These are phyloP conservation scores for Melanerpes formicivorus DNA, from an alignment of 2,113 vertebrate species.

Conservation along the genomic window DNA sequence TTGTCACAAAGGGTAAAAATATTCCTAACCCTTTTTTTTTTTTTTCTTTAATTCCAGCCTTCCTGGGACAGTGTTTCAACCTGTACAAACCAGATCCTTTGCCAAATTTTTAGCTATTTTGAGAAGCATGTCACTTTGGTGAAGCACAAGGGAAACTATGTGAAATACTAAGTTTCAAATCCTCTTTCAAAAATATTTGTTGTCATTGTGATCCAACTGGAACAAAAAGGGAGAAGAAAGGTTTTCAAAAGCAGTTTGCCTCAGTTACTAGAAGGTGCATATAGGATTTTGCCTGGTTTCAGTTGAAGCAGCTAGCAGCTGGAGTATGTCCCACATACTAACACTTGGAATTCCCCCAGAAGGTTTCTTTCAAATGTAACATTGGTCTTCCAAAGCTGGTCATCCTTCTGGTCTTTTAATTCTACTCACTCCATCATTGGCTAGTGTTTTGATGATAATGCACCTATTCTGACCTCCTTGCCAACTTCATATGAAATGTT, in stretches of 20 bases:
- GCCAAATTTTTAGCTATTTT: neutral
- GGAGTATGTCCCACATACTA: conserved; percentile 58
- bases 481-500: neutral
- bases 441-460: neutral
- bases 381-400: neutral
- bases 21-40: neutral
- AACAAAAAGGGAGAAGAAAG: neutral
- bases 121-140: neutral
- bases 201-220: neutral
- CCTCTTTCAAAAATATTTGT: conserved; percentile 5
- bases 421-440: neutral
- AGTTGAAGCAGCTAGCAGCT: conserved; percentile 55
- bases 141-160: neutral
- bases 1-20: neutral
- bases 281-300: conserved; percentile 43
- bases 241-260: neutral
- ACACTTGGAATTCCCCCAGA: conserved; percentile 52
- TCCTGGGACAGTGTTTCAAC: neutral
- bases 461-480: neutral
- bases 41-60: neutral
- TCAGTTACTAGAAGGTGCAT: neutral
- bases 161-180: neutral
- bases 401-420: neutral
- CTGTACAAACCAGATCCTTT: neutral
- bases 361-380: conserved; percentile 33